phyloP scores from a whole-genome alignment of 2,113 vertebrate genomes.

The Chaetodon trifascialis region DNA sequence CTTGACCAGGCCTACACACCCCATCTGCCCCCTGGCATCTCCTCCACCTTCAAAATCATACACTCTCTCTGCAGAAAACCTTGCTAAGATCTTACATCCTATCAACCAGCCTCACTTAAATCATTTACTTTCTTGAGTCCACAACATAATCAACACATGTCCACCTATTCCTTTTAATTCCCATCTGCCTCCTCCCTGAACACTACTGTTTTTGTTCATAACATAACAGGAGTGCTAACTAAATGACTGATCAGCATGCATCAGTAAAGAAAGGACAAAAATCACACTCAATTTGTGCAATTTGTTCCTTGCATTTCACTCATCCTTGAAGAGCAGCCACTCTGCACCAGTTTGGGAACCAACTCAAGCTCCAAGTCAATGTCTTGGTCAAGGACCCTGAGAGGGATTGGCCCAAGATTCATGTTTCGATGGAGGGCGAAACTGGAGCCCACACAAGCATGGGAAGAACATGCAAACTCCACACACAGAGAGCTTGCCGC shows the following conservation, averaged over 20 bases:
- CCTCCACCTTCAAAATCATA: conserved; percentile 14
- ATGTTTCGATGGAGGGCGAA: too few species aligned
- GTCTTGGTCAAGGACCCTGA: too few species aligned
- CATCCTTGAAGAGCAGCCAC: too few species aligned
- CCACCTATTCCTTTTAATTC: background rate
- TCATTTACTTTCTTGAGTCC: background rate
- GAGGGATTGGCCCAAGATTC: too few species aligned
- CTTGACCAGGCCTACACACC: background rate
- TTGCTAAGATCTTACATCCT: background rate
- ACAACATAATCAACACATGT: background rate
- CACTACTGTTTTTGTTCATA: background rate
- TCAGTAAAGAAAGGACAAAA: background rate
- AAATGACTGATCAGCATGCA: background rate
- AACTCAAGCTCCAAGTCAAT: too few species aligned
- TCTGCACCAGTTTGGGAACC: too few species aligned
- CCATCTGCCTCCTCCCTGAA: background rate
- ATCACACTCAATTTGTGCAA: too few species aligned
- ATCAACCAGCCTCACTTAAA: too few species aligned
- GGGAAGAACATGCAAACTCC: too few species aligned
- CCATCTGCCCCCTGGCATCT: conserved; percentile 5
- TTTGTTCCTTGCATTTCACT: too few species aligned
- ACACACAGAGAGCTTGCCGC: too few species aligned
- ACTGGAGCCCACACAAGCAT: too few species aligned
- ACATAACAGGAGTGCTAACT: background rate
- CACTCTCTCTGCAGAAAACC: background rate